Conservation (phyloP, 37 sponge, comb jelly and placozoan genomes). For the Beroe forskalii region DNA sequence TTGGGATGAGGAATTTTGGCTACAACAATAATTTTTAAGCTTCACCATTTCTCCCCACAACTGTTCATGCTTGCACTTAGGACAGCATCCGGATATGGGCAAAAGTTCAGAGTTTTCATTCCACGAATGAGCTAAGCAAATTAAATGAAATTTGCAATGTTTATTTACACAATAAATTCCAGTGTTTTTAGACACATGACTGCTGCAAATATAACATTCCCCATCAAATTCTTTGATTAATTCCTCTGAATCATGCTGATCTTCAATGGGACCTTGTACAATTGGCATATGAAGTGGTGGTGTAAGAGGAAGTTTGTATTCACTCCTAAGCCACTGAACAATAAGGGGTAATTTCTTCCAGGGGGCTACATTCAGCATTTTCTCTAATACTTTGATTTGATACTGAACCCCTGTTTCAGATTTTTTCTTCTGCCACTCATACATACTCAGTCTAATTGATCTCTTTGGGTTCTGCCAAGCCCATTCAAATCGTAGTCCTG, state of each 20-base stretch:
- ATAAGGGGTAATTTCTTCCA: not conserved
- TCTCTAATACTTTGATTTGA: slow-evolving; percentile 13
- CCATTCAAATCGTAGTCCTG: slow-evolving; percentile 26
- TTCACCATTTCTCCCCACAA: slow-evolving; percentile 60
- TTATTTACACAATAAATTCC: not conserved
- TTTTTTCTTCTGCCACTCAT: slow-evolving; percentile 30
- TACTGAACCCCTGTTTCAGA: slow-evolving; percentile 17
- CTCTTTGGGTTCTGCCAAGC: slow-evolving; percentile 46
- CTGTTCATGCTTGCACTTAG: not conserved
- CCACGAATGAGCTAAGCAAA: slow-evolving; percentile 20
- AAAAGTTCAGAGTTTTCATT: not conserved
- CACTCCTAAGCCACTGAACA: slow-evolving; percentile 20
- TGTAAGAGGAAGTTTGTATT: not conserved
- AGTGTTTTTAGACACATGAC: not conserved
- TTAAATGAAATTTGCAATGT: not conserved
- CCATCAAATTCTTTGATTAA: not conserved
- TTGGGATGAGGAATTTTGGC: too few species aligned
- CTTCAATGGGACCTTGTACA: slow-evolving; percentile 19
- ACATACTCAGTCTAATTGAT: not conserved
- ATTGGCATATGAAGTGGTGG: slow-evolving; percentile 38
- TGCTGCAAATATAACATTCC: not conserved
- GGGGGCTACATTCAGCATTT: not conserved
- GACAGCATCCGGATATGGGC: not conserved
- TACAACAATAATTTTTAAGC: too few species aligned
- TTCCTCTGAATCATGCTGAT: not conserved